Evolutionary conservation across 2,113 vertebrate species (phyloP).

Genomic region (Paraplagusia blochii): DNA sequence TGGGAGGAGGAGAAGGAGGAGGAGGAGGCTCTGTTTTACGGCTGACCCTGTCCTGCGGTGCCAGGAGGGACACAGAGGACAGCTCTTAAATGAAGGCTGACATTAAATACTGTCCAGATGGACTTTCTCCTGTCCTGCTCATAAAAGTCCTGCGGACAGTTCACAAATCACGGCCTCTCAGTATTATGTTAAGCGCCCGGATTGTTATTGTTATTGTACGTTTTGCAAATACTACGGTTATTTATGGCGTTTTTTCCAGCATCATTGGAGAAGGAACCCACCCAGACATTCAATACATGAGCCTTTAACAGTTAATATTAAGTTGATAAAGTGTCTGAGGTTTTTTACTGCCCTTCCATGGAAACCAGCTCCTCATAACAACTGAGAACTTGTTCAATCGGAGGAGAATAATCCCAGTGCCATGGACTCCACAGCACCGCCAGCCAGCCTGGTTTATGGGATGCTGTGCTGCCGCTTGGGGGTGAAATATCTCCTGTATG

Average conservation of each 20-base stretch:
- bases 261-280: conserved; percentile 62
- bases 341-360: conserved; percentile 52
- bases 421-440: conserved; percentile 32
- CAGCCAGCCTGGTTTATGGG: conserved; percentile 22
- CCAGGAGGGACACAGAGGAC: conserved; percentile 64
- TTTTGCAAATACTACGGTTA: conserved; percentile 76
- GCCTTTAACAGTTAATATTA: conserved; percentile 60
- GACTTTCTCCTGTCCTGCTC: conserved; percentile 75
- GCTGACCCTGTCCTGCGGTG: conserved; percentile 56
- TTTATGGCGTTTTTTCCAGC: conserved; percentile 65
- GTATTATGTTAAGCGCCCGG: conserved; percentile 74
- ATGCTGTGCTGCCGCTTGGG: conserved; percentile 7
- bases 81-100: conserved; percentile 71
- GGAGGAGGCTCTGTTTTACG: conserved; percentile 60
- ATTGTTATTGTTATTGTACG: conserved; percentile 79
- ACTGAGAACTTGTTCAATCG: conserved; percentile 38
- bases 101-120: conserved; percentile 76
- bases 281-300: conserved; percentile 59
- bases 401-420: conserved; percentile 34
- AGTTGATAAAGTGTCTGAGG: conserved; percentile 58
- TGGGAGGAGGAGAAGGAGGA: no score
- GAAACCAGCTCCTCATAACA: conserved; percentile 52
- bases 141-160: conserved; percentile 75
- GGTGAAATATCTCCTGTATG: conserved; percentile 31
- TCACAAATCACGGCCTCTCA: conserved; percentile 78